Conservation (phyloP, 2,888 invertebrate species). For the Macrophya annulata region DNA sequence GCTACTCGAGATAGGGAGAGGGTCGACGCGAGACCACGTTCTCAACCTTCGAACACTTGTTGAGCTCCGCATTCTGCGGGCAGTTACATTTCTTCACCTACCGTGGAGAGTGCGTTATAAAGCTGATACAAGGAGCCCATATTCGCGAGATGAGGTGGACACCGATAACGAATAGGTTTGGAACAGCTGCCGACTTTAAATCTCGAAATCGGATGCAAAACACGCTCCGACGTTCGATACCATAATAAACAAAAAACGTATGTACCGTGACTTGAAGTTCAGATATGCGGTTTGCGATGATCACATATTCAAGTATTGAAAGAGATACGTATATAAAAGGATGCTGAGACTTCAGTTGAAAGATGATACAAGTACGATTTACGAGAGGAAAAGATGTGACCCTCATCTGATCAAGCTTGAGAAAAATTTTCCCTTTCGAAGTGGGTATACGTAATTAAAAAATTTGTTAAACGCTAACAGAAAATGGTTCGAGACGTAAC, state of each 20-base stretch:
- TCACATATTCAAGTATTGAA: background rate
- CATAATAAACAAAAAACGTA: too few species aligned
- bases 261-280: too few species aligned
- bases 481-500: conserved; percentile 29
- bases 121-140: background rate
- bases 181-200: background rate
- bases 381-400: background rate
- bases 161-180: background rate
- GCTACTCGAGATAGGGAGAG: conserved; percentile 23
- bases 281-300: background rate
- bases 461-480: conserved; percentile 38
- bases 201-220: background rate
- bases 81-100: conserved; percentile 10
- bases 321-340: background rate
- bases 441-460: conserved; percentile 25
- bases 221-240: background rate
- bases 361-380: background rate
- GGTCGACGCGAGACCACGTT: conserved; percentile 42
- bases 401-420: background rate
- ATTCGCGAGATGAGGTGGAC: background rate
- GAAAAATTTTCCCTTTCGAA: background rate
- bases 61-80: conserved; percentile 66
- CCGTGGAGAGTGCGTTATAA: background rate
- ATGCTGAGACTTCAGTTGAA: background rate
- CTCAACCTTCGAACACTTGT: conserved; percentile 71